Conservation (phyloP, 2,113 vertebrate genomes). For the Lichenostomus cassidix region DNA sequence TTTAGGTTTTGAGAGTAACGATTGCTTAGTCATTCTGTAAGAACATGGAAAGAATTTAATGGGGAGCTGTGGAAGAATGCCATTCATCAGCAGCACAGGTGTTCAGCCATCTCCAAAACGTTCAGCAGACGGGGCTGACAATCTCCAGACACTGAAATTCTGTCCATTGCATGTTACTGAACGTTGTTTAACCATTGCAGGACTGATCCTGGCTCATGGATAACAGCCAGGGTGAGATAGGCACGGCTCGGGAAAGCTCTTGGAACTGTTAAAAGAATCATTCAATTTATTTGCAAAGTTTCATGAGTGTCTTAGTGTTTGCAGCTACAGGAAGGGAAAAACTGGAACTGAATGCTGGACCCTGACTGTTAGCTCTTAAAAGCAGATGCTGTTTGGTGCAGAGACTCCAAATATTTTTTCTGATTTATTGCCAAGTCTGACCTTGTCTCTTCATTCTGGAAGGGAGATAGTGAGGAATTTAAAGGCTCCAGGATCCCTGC, state of each 20-base stretch:
- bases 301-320: background rate
- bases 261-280: background rate
- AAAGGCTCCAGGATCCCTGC: background rate
- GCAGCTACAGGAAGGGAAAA: background rate
- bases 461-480: constrained; percentile 7
- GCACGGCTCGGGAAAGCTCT: background rate
- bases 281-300: background rate
- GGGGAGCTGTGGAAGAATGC: constrained; percentile 6
- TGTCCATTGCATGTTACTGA: background rate
- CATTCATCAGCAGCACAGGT: constrained; percentile 41
- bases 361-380: constrained; percentile 12
- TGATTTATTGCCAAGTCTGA: constrained; percentile 49
- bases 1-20: background rate
- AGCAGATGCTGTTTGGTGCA: constrained; percentile 40
- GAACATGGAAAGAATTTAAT: background rate
- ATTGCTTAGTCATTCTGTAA: constrained; percentile 23
- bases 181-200: background rate
- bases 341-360: background rate
- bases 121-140: background rate
- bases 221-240: background rate
- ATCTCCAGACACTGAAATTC: background rate
- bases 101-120: background rate
- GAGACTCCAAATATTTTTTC: constrained; percentile 50
- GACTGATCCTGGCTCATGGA: background rate
- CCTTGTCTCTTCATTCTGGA: constrained; percentile 42